A percentile compares a stretch with the other conserved stretches of the same genome.
Conservation (phyloP, 1,140 invertebrate species). For the Musca vetustissima region DNA sequence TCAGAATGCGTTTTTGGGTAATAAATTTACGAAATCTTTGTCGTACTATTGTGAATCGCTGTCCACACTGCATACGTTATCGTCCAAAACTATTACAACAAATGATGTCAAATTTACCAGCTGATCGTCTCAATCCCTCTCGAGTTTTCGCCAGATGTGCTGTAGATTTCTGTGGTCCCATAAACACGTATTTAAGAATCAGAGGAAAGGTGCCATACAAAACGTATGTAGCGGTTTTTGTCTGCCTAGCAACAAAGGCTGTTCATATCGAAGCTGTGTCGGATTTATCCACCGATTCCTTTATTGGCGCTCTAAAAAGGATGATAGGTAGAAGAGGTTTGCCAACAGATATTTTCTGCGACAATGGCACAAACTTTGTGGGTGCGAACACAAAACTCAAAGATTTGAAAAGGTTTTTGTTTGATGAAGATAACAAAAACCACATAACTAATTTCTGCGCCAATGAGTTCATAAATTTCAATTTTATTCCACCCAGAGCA, state of each 20-base stretch:
- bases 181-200: neutral
- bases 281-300: neutral
- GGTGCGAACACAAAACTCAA: neutral
- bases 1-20: neutral
- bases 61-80: neutral
- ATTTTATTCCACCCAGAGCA: constrained; percentile 5
- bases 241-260: neutral
- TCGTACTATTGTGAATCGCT: neutral
- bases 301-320: neutral
- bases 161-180: constrained; percentile 3
- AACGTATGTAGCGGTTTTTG: neutral
- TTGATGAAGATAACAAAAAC: no score
- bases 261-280: neutral
- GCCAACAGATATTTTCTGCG: neutral
- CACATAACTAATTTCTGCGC: no score
- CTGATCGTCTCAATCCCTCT: neutral
- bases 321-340: neutral
- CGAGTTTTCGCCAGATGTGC: neutral
- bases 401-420: no score
- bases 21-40: neutral
- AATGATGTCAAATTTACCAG: neutral
- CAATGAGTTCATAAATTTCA: neutral
- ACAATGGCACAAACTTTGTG: constrained; percentile 2
- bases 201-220: neutral
- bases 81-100: neutral